phyloP scores from a whole-genome alignment of 2,888 invertebrate species.

The Xiphydria camelus region DNA sequence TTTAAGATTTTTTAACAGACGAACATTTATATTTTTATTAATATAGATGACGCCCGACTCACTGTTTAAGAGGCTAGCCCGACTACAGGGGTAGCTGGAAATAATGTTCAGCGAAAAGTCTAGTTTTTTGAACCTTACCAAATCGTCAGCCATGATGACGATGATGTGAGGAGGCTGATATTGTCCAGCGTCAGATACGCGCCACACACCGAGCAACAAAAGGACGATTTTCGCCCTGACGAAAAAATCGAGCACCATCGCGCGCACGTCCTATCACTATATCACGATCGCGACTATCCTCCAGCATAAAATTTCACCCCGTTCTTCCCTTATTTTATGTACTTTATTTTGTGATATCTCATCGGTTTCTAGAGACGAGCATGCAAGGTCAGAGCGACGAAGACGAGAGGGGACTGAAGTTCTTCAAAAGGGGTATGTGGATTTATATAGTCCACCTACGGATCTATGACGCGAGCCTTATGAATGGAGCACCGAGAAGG shows the following conservation, averaged over 20 bases:
- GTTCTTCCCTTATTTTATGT: no score
- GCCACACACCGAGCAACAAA: constrained; percentile 16
- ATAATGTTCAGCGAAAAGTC: no score
- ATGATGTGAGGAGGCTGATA: constrained; percentile 60
- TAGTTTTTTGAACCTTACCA: constrained; percentile 61
- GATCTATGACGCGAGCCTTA: constrained; percentile 25
- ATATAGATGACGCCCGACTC: no score
- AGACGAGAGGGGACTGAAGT: constrained; percentile 24
- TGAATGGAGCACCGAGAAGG: constrained; percentile 44
- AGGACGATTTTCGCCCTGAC: constrained; percentile 17
- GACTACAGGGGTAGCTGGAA: no score
- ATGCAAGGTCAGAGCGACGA: constrained; percentile 36
- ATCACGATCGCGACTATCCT: no score
- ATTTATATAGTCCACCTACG: constrained; percentile 45
- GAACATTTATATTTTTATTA: no score
- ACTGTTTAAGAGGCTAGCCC: no score
- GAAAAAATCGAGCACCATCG: constrained; percentile 14
- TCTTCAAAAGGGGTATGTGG: constrained; percentile 29
- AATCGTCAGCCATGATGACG: constrained; percentile 63
- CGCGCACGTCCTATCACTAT: no score
- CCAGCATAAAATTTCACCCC: no score
- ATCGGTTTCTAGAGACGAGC: no score
- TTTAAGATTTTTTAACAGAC: no score
- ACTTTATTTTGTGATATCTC: no score
- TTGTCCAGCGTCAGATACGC: constrained; percentile 23